Evolutionary conservation across 2,888 invertebrate genomes (phyloP), one percentile per base, ranked within the genome.

Genomic region (Pegoplata infirma): DNA sequence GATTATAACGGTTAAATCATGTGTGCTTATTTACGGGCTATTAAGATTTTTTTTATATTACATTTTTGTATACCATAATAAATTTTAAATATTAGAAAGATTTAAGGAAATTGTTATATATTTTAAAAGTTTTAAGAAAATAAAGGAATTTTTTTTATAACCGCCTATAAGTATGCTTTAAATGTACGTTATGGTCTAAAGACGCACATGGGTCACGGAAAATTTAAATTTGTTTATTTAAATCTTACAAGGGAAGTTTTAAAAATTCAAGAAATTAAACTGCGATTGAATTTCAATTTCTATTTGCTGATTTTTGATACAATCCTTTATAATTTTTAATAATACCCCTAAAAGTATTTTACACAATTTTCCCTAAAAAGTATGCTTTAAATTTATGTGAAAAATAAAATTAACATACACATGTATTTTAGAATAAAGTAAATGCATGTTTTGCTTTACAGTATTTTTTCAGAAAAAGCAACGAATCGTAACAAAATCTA

Each of bases 1-100:
- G 36, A 36, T 36, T 64, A 64, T 51, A 25, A 23, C 23, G 21
- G 23, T 23, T 51, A 51, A 21, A 51, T n/a, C 36, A n/a, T 40
- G 36, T 40, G 36, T 40, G n/a, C 36, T 40, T 40, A 40, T 40
- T 40, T 40, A 40, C 36, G 36, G n/a, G n/a, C n/a, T n/a, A 40
- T 40, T 40, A n/a, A 5, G 36, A 40, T 4, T 40, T 40, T n/a
- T n/a, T 40, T n/a, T n/a, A 40, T 40, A 40, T 40, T n/a, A 40
- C 5, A 40, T 40, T 32, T 32, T 32, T 32, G 12, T 10, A 32
- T 32, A 32, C 2, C 3, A 32, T 5, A 7, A n/a, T 28, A 4
- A 8, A 32, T 10, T 28, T 28, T 10, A 32, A 12, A 32, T 32
- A 32, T 32, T 32, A 2, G 32, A 32, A 32, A 32, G 10, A 10